Evolutionary conservation across 2,888 invertebrate species (phyloP), one percentile per base, ranked within the genome.

Genomic region (Oscheius sp.): DNA sequence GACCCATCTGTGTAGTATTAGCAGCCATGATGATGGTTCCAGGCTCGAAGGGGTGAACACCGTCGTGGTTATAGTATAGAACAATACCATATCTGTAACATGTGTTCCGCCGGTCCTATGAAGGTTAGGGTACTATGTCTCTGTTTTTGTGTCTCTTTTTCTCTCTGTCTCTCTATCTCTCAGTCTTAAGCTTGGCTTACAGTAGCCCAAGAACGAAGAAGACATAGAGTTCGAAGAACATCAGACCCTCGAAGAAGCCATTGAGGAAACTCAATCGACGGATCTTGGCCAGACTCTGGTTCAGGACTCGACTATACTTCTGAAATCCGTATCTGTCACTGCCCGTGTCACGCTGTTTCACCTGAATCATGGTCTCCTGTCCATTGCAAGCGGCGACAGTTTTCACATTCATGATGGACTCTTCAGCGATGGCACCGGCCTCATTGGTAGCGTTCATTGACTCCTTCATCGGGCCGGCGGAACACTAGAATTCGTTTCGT

Each of bases 361-460:
- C 83, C 72, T 76, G 59, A 33, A 81, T 78, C 79, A 84, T 80
- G 53, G 75, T 76, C 2, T 76, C 42, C 51, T 84, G 82, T 11
- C 80, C 83, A 65, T 84, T 84, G 37, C 79, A 82, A 5, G 81
- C 77, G 29, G 82, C 82, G 29, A 84, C 79, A 13, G 83, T 84
- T 70, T 79, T 66, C n/a, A 82, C 79, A 58, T 82, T 79, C 62
- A 80, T 73, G 42, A 80, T 76, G n/a, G 78, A 76, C 72, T 82
- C 82, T 73, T 82, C 82, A 21, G 80, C 75, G 1, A 79, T 75
- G 32, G 78, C 66, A 47, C 77, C 77, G 11, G 79, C 78, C 63
- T 79, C 75, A 1, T 75, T 66, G 13, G 74, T 76, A 1, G 76
- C 59, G 2, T 68, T 10, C 77, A 81, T 73, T 4, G 79, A 57